phyloP scores from a whole-genome alignment of 37 sponge, comb jelly and placozoan genomes.

The Diacarnus erythraeanus region DNA sequence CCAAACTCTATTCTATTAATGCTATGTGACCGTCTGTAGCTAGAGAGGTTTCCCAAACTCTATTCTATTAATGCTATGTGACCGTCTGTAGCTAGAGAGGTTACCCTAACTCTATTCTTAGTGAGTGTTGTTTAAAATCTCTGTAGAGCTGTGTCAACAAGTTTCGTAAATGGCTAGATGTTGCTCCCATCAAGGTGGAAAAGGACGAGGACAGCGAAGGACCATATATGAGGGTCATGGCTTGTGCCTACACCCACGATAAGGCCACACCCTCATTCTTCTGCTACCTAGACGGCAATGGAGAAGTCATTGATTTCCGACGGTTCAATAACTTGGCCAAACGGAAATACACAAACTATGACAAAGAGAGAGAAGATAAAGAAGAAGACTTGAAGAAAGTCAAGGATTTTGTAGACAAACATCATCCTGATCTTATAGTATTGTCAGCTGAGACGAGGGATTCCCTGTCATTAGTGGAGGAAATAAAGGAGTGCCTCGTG shows the following conservation, averaged over 20 bases:
- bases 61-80: background rate
- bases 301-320: conserved; percentile 68
- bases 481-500: conserved; percentile 51
- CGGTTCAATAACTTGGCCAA: conserved; percentile 63
- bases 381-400: conserved; percentile 61
- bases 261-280: conserved; percentile 57
- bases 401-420: conserved; percentile 54
- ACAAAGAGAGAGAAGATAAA: conserved; percentile 58
- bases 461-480: conserved; percentile 59
- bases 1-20: too few species aligned
- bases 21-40: background rate
- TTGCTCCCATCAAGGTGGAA: conserved; percentile 57
- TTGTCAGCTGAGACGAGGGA: conserved; percentile 72
- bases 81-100: background rate
- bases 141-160: conserved; percentile 61
- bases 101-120: background rate
- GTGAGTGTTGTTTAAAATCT: background rate
- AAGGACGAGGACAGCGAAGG: conserved; percentile 24
- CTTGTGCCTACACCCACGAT: conserved; percentile 67
- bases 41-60: background rate
- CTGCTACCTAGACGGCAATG: conserved; percentile 69
- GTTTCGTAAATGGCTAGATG: conserved; percentile 71
- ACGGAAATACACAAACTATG: conserved; percentile 47
- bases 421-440: conserved; percentile 64
- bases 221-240: conserved; percentile 50